Percentiles rank a stretch among this genome's conserved stretches.
Conservation (phyloP, 2,113 vertebrate genomes). For the Indicator maculatus region DNA sequence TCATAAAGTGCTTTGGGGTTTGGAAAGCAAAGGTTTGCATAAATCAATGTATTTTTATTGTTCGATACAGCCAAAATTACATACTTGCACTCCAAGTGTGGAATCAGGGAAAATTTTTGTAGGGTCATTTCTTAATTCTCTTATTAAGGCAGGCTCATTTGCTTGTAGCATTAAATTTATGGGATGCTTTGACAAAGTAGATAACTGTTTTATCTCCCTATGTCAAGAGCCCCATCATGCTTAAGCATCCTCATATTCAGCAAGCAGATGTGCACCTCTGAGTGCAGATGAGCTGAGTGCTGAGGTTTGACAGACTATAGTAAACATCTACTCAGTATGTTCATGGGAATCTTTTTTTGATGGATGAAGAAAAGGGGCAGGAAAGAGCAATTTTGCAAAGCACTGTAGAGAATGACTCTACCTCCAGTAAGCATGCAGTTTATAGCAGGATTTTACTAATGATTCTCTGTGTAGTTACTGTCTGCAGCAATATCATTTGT, state of each 20-base stretch:
- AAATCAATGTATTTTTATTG: constrained; percentile 38
- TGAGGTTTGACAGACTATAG: not conserved
- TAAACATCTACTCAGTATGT: constrained; percentile 2
- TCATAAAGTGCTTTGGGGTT: constrained; percentile 59
- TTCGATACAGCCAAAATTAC: not conserved
- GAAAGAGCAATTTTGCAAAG: constrained; percentile 37
- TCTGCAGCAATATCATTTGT: constrained; percentile 42
- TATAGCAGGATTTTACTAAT: constrained; percentile 2
- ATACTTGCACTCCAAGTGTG: not conserved
- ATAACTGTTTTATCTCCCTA: not conserved
- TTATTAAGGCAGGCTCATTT: not conserved
- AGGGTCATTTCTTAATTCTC: not conserved
- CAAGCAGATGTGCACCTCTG: not conserved
- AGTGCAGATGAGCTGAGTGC: not conserved
- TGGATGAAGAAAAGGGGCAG: not conserved
- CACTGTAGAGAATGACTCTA: constrained; percentile 7
- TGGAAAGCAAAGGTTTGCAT: constrained; percentile 31
- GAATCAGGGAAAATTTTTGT: not conserved
- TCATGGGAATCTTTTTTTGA: not conserved
- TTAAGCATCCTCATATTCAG: not conserved
- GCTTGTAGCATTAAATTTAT: not conserved
- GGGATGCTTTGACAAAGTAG: constrained; percentile 12
- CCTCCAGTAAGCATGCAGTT: not conserved
- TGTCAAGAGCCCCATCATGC: not conserved
- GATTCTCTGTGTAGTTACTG: constrained; percentile 51